Evolutionary conservation across 2,888 invertebrate species (phyloP), one percentile per base, ranked within the genome.

Genomic region (Spisula solida): DNA sequence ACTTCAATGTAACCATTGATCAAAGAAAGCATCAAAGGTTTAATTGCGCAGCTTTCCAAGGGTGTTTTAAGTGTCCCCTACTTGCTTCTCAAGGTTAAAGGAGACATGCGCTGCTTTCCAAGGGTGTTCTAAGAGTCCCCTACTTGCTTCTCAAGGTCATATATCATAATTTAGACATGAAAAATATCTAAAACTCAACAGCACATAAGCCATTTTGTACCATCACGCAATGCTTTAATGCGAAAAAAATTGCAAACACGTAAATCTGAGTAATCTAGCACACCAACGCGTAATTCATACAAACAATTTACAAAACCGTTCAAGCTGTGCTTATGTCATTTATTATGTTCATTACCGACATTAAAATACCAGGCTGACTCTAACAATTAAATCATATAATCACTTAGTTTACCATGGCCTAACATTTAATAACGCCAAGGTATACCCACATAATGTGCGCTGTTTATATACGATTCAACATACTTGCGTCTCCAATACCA

Each of bases 311-410:
- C 31, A 34, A 75, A 75, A 16, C 12, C 2, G 14, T 31, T 75
- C 75, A 75, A 18, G 75, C 75, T 75, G 75, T 14, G 75, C 14
- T 18, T 31, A 75, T 75, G 75, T 75, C 75, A 75, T 75, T 75
- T 75, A 75, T 75, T 75, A 75, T 75, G 75, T 75, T 75, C 25
- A 75, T 75, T 75, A 75, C 75, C 18, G 31, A 75, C 75, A 75
- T 75, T 14, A 75, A 75, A 75, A 75, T 66, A 75, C 75, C 34
- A 75, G 34, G 14, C 31, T 34, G 75, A 31, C 31, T 34, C 75
- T 75, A 25, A 75, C 34, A 75, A 75, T 75, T 75, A 75, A 75
- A 75, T 75, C 75, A 75, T 75, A 75, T 75, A 75, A 75, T 75
- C 75, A 75, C 75, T 16, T 14, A 75, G 75, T 75, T 75, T 75